These are phyloP conservation scores for Stictocephala bisonia DNA, from an alignment of 2,888 invertebrate genomes.

Conservation along the genomic window DNA sequence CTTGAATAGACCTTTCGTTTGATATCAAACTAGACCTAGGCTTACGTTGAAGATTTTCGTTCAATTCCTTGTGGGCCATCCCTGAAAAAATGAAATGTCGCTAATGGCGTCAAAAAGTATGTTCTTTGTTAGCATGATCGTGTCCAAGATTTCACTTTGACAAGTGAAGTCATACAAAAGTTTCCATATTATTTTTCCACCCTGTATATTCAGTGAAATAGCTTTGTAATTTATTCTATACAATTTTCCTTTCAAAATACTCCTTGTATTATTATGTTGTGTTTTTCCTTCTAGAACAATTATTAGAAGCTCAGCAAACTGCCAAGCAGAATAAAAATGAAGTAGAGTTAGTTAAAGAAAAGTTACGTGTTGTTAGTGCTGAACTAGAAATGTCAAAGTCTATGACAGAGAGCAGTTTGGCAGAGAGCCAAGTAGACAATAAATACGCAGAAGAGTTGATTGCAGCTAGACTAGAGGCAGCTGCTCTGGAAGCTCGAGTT, in stretches of 20 bases:
- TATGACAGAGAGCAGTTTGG: not conserved
- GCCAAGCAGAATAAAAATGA: slow-evolving; percentile 67
- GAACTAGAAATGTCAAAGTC: slow-evolving; percentile 17
- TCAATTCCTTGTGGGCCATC: too few relatives aligned
- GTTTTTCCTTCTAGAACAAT: slow-evolving; percentile 45
- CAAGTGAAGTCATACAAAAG: too few relatives aligned
- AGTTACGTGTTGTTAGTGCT: slow-evolving; percentile 57
- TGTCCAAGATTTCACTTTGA: too few relatives aligned
- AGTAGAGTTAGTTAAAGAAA: slow-evolving; percentile 66
- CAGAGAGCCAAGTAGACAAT: slow-evolving; percentile 47
- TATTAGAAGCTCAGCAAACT: slow-evolving; percentile 64
- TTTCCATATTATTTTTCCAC: too few relatives aligned
- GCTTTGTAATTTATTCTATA: too few relatives aligned
- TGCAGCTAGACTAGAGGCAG: slow-evolving; percentile 49
- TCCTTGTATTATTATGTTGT: not conserved
- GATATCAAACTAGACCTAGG: too few relatives aligned
- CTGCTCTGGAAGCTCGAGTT: slow-evolving; percentile 45
- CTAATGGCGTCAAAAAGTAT: too few relatives aligned
- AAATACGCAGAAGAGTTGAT: slow-evolving; percentile 50
- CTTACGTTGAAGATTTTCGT: too few relatives aligned
- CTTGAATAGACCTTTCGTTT: too few relatives aligned
- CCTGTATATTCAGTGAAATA: too few relatives aligned
- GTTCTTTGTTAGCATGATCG: too few relatives aligned
- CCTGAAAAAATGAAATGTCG: too few relatives aligned
- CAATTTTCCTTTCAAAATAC: not conserved